Conservation (phyloP, 2,888 invertebrate species). For the Parthenolecanium corni region DNA sequence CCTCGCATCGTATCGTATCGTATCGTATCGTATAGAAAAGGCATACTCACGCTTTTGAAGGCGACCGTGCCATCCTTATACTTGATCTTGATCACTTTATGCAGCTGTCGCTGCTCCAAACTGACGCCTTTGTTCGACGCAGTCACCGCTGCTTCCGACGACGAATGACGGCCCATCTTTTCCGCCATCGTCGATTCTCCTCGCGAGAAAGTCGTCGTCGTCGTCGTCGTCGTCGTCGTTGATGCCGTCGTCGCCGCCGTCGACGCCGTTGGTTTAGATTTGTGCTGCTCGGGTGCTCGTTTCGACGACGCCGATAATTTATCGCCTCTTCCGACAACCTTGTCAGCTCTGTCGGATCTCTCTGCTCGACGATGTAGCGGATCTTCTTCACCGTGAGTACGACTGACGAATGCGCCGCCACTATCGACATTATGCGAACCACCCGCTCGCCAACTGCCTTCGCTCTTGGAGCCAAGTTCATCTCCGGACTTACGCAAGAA, state of each 20-base stretch:
- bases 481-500: background rate
- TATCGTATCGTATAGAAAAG: too few species aligned
- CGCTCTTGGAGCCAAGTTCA: background rate
- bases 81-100: conserved; percentile 21
- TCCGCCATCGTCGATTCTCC: too few species aligned
- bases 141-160: background rate
- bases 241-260: background rate
- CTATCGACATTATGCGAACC: too few species aligned
- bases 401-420: too few species aligned
- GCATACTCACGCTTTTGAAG: conserved; percentile 20
- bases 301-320: background rate
- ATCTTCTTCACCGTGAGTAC: too few species aligned
- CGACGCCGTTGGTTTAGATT: background rate
- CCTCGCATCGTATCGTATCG: too few species aligned
- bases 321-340: too few species aligned
- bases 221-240: background rate
- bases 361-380: too few species aligned
- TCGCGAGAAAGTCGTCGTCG: background rate
- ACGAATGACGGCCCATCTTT: background rate
- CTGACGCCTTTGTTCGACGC: background rate
- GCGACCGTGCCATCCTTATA: conserved; percentile 22
- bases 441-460: background rate
- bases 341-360: too few species aligned
- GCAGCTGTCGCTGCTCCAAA: background rate
- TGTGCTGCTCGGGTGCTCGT: background rate